Base-by-base conservation (phyloP, 2,888 invertebrate species). In the Ptilodon capucinus region DNA sequence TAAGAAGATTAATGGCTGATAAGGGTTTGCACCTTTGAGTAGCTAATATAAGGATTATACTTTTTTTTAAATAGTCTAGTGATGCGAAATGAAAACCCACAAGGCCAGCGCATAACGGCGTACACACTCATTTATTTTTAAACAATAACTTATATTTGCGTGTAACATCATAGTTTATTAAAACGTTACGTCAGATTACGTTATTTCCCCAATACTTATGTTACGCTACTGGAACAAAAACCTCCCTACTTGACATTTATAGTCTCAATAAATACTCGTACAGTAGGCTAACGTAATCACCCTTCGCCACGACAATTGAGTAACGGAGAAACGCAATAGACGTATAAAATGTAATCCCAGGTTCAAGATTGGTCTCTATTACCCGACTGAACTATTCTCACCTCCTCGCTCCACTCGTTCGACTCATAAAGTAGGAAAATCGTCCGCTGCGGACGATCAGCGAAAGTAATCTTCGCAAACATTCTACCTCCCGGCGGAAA, bases 401-500 rank as follows among this genome's bases (percentile, higher is more conserved):
- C 76, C 72, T 78, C 71, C 68, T 71, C 60, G 66, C 60, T 60
- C 52, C 63, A 53, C 67, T 62, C 56, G 74, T 70, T 76, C 69
- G 67, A 70, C 64, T 68, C 75, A 73, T 79, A 78, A 75, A 77
- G 61, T 72, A 69, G 67, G 78, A 74, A 78, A 78, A 77, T 76
- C 77, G 79, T 71, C 76, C 72, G 66, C 79, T 57, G 66, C 66
- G 70, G 71, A 66, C 76, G 79, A 79, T 81, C 76, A 76, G 69
- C 70, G 64, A 78, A 80, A 78, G 81, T 81, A 82, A 82, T 82
- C 76, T 78, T 74, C 69, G 71, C 75, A 71, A 76, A 75, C 79
- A 80, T 80, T 75, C 74, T 75, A 76, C 75, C 79, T 74, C 68
- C 62, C 60, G 70, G 74, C 78, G 77, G 70, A 71, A 79, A 81